Conservation (phyloP, 2,888 invertebrate species). For the Euphydryas editha region DNA sequence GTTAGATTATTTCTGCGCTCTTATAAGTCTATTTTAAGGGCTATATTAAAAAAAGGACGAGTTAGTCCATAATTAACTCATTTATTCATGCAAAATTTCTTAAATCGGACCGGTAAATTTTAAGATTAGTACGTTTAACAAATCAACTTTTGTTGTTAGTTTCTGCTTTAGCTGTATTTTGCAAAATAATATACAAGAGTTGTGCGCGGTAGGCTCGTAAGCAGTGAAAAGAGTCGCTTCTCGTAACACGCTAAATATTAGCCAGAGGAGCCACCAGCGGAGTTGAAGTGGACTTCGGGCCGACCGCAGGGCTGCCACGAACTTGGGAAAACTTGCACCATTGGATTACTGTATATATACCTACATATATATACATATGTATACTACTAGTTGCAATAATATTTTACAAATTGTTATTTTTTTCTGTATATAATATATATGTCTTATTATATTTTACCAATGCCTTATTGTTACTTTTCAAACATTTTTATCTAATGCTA, state of each 20-base stretch:
- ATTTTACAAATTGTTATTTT: too few species aligned
- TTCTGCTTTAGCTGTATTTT: neutral
- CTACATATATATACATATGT: neutral
- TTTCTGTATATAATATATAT: too few species aligned
- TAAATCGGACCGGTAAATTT: neutral
- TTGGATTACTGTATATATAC: neutral
- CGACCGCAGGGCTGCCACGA: slow-evolving; percentile 37
- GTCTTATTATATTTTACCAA: too few species aligned
- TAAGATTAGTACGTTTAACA: neutral
- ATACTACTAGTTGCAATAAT: too few species aligned
- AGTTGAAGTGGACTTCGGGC: slow-evolving; percentile 22
- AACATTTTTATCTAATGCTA: too few species aligned
- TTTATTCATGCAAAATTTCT: neutral
- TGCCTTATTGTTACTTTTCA: too few species aligned
- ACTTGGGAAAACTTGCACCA: neutral
- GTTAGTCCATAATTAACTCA: too few species aligned
- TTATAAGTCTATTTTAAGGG: too few species aligned
- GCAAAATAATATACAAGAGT: slow-evolving; percentile 22
- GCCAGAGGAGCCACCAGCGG: slow-evolving; percentile 34
- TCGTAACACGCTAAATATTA: slow-evolving; percentile 40
- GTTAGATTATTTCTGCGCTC: too few species aligned
- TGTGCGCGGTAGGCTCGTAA: slow-evolving; percentile 19
- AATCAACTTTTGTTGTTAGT: neutral
- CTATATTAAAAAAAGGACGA: too few species aligned
- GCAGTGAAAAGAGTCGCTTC: slow-evolving; percentile 39